Percentiles rank a stretch among this genome's conserved stretches.
These are phyloP conservation scores for Scaptomyza cyrtandrae DNA, from an alignment of 2,888 invertebrate genomes.

Conservation along the genomic window DNA sequence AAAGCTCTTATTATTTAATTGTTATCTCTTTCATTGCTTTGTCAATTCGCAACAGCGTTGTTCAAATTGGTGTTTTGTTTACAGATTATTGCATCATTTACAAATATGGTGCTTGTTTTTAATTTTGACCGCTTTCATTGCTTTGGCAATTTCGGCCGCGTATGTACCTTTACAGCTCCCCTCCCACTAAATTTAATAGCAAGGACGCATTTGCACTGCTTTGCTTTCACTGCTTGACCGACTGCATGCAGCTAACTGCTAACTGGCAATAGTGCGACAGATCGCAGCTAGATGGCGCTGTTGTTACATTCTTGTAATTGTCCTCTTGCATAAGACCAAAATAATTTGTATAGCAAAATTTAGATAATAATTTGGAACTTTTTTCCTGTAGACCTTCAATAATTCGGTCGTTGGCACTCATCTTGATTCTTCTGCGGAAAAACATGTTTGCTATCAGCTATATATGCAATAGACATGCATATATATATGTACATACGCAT, in stretches of 20 bases:
- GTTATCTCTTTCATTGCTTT: no score
- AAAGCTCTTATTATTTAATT: no score
- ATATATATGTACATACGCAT: slow-evolving; percentile 11
- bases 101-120: not conserved
- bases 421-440: slow-evolving; percentile 1
- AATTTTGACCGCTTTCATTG: slow-evolving; percentile 16
- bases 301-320: slow-evolving; percentile 1
- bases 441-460: slow-evolving; percentile 36
- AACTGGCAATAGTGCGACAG: slow-evolving; percentile 7
- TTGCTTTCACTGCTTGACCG: slow-evolving; percentile 43
- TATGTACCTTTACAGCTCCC: slow-evolving; percentile 8
- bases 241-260: slow-evolving; percentile 4
- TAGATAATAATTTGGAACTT: slow-evolving; percentile 28
- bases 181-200: slow-evolving; percentile 26
- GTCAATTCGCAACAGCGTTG: not conserved
- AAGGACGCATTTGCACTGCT: slow-evolving; percentile 71
- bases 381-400: slow-evolving; percentile 28
- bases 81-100: not conserved
- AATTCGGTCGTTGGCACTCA: not conserved
- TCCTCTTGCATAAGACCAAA: not conserved
- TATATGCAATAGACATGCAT: slow-evolving; percentile 18
- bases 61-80: not conserved
- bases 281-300: slow-evolving; percentile 58
- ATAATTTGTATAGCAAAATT: slow-evolving; percentile 17
- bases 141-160: not conserved